Evolutionary conservation across 2,113 vertebrate genomes (phyloP), one percentile per base, ranked within the genome.

Genomic region (Corapipo altera): DNA sequence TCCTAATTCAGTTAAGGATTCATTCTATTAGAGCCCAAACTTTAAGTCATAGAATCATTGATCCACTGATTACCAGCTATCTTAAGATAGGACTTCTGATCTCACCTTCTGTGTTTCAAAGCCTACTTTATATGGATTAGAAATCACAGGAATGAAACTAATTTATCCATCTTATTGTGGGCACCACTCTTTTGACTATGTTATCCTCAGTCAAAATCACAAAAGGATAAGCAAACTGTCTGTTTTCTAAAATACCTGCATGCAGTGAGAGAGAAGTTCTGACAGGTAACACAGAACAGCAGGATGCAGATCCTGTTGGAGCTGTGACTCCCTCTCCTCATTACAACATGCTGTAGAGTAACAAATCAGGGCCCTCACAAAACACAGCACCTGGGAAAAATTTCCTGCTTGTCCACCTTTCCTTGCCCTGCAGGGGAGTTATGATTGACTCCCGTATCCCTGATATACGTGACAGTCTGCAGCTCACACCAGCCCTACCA

Each of bases 391-490:
- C 71, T 55, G 59, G 46, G 76, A 92, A 91, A 93, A 67, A 67
- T 21, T 80, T 83, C 94, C 96, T 94, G 83, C 55, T 71, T 19
- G 8, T 86, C 92, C 57, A 59, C 79, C 58, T 86, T 83, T 80
- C 39, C 67, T 93, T 62, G 76, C 79, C 85, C 86, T 91, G 76
- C 69, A 93, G 86, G 59, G 46, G 6, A 74, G 59, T 51, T 74
- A 11, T 12, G 65, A 55, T 24, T 51, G 80, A 62, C 28, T 79
- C 28, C 52, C 3, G 2, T 28, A 48, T 58, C 52, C 90, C 75
- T 84, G 75, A 80, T 39, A 26, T 44, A 92, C 27, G 26, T 89
- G 93, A 77, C 32, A 32, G 32, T 3, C 61, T 76, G 79, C 75
- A 91, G 91, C 69, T 91, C 55, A 35, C 49, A 32, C 76, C 77